Conservation (phyloP, 2,113 vertebrate genomes). For the Channa argus region DNA sequence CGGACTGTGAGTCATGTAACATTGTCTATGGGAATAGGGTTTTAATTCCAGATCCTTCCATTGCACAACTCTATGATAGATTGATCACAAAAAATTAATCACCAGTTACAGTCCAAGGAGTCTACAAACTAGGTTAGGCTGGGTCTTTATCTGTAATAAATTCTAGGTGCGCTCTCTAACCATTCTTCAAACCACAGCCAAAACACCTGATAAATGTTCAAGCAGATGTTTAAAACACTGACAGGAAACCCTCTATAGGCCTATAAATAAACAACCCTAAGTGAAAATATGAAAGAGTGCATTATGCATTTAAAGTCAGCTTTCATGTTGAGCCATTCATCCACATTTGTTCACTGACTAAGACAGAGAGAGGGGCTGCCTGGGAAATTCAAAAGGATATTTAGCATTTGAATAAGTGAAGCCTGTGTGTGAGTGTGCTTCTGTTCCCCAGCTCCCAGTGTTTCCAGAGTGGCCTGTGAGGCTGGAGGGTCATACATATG, state of each 20-base stretch:
- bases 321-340: slow-evolving; percentile 65
- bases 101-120: background rate
- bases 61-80: background rate
- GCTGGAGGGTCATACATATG: slow-evolving; percentile 78
- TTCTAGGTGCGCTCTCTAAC: no score
- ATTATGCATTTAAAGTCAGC: slow-evolving; percentile 53
- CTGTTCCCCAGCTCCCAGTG: slow-evolving; percentile 66
- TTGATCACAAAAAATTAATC: background rate
- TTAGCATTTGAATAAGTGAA: slow-evolving; percentile 79
- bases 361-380: slow-evolving; percentile 62
- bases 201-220: background rate
- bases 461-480: slow-evolving; percentile 67
- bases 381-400: slow-evolving; percentile 72
- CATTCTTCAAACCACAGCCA: background rate
- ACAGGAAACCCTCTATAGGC: background rate
- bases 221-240: slow-evolving; percentile 19
- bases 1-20: background rate
- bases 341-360: slow-evolving; percentile 73
- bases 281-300: slow-evolving; percentile 49
- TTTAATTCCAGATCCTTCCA: background rate
- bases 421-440: slow-evolving; percentile 72
- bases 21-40: background rate
- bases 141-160: no score
- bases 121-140: background rate
- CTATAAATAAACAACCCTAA: slow-evolving; percentile 29